These are phyloP conservation scores for Mesitornis unicolor DNA, from an alignment of 2,113 vertebrate species.

Conservation along the genomic window DNA sequence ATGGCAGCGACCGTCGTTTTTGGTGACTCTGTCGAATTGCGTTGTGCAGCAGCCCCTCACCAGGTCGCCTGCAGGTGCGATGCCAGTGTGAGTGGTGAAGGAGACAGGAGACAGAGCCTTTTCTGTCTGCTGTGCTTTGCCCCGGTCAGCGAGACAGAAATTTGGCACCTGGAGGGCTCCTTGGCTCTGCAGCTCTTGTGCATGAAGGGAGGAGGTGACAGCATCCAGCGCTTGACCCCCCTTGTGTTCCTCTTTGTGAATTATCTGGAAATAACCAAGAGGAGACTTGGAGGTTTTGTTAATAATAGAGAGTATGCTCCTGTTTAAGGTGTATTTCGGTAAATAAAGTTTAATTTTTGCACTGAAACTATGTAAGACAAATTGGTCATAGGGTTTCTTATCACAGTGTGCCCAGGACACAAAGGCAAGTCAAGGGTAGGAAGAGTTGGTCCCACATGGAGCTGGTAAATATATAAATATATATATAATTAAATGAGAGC, in stretches of 20 bases:
- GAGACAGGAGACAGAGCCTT: background rate
- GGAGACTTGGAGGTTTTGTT: background rate
- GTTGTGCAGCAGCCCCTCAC: background rate
- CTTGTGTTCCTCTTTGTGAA: background rate
- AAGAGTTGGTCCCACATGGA: background rate
- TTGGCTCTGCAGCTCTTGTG: background rate
- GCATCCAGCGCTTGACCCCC: background rate
- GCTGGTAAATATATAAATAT: background rate
- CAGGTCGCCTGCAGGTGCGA: background rate
- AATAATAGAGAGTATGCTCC: background rate
- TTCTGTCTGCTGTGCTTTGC: background rate
- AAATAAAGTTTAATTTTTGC: background rate
- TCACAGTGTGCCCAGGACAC: background rate
- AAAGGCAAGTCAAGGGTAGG: background rate
- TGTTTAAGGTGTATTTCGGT: background rate
- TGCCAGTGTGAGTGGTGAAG: background rate
- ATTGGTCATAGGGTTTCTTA: background rate
- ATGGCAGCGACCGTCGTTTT: background rate
- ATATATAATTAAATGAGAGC: background rate
- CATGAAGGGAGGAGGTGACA: background rate
- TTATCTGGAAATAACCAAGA: background rate
- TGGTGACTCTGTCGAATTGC: accelerated
- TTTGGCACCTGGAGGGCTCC: background rate
- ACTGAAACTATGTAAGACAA: accelerated
- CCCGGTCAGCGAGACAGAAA: background rate